Evolutionary conservation across 2,113 vertebrate species (phyloP).

Genomic region (Plectropomus leopardus): DNA sequence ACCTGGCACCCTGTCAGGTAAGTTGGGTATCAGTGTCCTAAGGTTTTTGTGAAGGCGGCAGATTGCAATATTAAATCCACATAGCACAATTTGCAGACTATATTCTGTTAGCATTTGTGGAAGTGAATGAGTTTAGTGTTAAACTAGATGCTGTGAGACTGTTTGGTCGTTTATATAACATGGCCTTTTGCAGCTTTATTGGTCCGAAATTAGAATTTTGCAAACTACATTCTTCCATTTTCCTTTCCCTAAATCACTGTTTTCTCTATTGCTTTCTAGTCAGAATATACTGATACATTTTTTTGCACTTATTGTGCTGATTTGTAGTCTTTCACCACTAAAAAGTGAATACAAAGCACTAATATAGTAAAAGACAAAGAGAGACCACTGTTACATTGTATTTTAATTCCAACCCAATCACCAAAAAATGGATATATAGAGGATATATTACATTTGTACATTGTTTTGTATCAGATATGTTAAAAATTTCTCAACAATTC

Average conservation of each 20-base stretch:
- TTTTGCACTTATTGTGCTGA: background rate
- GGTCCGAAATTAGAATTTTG: background rate
- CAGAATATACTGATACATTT: background rate
- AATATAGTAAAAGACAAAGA: background rate
- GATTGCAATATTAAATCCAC: constrained; percentile 24
- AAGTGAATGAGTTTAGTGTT: constrained; percentile 4
- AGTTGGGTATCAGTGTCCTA: no score
- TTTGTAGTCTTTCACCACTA: background rate
- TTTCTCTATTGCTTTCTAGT: background rate
- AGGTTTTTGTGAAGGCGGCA: constrained; percentile 15
- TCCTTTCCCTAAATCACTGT: background rate
- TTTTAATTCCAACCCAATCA: no score
- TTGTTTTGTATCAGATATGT: no score
- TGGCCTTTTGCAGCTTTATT: background rate
- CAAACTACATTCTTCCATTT: background rate
- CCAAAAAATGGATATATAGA: no score
- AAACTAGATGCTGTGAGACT: background rate
- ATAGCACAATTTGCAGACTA: constrained; percentile 10
- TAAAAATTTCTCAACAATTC: no score
- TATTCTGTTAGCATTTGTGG: background rate
- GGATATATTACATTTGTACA: no score
- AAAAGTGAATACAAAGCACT: background rate
- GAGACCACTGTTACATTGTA: background rate
- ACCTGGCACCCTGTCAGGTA: no score
- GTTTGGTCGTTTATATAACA: background rate